These are phyloP conservation scores for Bombus ignitus DNA, from an alignment of 1,140 invertebrate species.

Conservation along the genomic window DNA sequence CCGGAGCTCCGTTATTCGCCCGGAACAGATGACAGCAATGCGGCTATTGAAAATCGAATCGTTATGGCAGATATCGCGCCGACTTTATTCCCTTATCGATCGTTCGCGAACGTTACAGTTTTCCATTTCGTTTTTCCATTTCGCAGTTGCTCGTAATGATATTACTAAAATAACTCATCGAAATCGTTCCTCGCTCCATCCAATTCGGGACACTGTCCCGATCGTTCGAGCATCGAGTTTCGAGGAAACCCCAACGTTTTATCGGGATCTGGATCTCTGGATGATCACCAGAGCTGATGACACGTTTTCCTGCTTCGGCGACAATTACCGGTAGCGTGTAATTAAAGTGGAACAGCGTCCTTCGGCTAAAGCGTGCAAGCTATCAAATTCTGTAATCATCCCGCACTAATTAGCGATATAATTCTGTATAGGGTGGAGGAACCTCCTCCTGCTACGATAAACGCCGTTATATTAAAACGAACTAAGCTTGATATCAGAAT, in stretches of 20 bases:
- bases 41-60: conserved; percentile 45
- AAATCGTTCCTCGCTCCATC: neutral
- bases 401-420: neutral
- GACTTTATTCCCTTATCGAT: conserved; percentile 23
- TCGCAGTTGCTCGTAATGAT: conserved; percentile 16
- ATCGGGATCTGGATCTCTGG: neutral
- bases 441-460: neutral
- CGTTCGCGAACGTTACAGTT: neutral
- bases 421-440: neutral
- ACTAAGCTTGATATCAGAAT: neutral
- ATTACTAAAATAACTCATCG: conserved; percentile 17
- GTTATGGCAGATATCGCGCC: neutral
- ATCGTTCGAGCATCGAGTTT: neutral
- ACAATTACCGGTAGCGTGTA: neutral
- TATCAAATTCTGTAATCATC: conserved; percentile 14
- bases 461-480: neutral
- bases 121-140: conserved; percentile 15
- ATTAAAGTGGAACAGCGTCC: neutral
- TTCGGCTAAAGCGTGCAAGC: neutral
- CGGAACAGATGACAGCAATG: conserved; percentile 43
- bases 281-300: neutral
- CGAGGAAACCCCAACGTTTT: neutral
- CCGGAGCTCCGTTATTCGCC: conserved; percentile 8
- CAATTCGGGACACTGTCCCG: neutral
- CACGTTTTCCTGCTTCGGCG: neutral